Percentiles rank a stretch among this genome's conserved stretches.
Evolutionary conservation across 2,888 invertebrate species (phyloP).

Genomic region (Eristalis pertinax): DNA sequence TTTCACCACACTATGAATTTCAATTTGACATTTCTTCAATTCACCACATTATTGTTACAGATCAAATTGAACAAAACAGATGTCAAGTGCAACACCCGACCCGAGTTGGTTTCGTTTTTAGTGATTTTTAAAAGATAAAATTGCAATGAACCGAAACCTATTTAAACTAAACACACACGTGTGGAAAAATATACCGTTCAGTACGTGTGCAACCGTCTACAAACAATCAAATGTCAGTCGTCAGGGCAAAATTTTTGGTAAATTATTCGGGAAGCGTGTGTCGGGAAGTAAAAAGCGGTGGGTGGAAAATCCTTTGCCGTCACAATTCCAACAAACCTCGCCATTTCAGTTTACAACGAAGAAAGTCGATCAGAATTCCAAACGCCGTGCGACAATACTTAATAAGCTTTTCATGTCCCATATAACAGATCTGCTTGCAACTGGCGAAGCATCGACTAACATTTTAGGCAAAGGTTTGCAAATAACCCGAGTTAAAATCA

Average conservation of each 20-base stretch:
- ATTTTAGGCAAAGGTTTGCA: conserved; percentile 86
- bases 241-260: conserved; percentile 78
- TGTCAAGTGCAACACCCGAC: neutral
- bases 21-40: too few species aligned
- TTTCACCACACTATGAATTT: too few species aligned
- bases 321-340: conserved; percentile 29
- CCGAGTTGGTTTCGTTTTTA: neutral
- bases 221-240: conserved; percentile 52
- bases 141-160: conserved; percentile 34
- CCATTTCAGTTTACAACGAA: conserved; percentile 41
- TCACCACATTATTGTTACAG: too few species aligned
- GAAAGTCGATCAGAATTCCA: conserved; percentile 59
- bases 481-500: conserved; percentile 87
- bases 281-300: conserved; percentile 79
- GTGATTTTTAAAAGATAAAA: neutral
- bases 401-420: conserved; percentile 92
- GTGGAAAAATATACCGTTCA: conserved; percentile 11
- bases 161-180: neutral
- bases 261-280: conserved; percentile 77
- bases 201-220: neutral
- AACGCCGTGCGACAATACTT: conserved; percentile 85
- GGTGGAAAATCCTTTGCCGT: conserved; percentile 74
- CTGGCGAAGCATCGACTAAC: conserved; percentile 85
- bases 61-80: too few species aligned
- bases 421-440: conserved; percentile 89